phyloP scores from a whole-genome alignment of 2,888 invertebrate genomes.

The Theodoxus fluviatilis region DNA sequence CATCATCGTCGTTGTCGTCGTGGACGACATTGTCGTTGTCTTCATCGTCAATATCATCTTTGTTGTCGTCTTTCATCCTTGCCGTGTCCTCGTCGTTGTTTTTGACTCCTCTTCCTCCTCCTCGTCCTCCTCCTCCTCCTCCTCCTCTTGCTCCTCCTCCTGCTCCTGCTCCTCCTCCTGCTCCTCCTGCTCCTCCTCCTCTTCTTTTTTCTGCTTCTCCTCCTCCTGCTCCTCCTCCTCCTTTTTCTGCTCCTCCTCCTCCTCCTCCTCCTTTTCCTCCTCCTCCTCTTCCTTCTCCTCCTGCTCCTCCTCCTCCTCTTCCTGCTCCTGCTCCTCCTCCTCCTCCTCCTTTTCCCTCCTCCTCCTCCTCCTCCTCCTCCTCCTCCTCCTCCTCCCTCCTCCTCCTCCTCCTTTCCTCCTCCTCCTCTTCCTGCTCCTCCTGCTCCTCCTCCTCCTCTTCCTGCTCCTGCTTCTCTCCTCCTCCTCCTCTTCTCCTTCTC shows the following conservation, averaged over 20 bases:
- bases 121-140: no score
- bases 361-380: neutral
- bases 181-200: neutral
- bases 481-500: neutral
- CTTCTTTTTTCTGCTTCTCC: neutral
- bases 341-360: neutral
- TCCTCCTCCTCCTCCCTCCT: neutral
- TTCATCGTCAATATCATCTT: no score
- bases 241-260: neutral
- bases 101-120: no score
- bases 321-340: neutral
- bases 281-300: neutral
- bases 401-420: neutral
- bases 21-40: no score
- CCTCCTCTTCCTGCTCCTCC: neutral
- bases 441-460: neutral
- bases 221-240: constrained; percentile 10
- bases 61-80: no score
- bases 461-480: neutral
- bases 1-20: no score
- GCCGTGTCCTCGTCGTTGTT: no score
- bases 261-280: neutral
- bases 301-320: neutral
- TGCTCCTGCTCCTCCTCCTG: neutral
- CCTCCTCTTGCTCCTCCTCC: no score